Conservation (phyloP, 1,140 invertebrate species). For the Microplitis demolitor region DNA sequence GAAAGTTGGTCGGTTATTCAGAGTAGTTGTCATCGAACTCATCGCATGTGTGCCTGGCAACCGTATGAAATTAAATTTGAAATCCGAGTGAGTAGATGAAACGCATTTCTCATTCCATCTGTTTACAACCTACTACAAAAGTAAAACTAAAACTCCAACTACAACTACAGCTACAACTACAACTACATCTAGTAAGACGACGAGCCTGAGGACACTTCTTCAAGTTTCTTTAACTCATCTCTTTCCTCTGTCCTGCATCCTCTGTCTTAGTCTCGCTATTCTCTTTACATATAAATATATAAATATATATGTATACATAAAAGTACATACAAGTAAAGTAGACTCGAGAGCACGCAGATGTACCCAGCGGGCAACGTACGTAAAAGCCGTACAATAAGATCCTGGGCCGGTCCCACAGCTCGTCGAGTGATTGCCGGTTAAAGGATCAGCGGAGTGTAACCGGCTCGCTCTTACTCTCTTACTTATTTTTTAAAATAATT, state of each 20-base stretch:
- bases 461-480: slow-evolving; percentile 47
- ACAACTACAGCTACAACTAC: no score
- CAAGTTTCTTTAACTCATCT: no score
- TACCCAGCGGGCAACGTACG: slow-evolving; percentile 11
- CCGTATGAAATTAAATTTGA: slow-evolving; percentile 21
- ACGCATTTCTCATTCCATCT: slow-evolving; percentile 4
- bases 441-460: slow-evolving; percentile 58
- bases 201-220: no score
- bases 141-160: no score
- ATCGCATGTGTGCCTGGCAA: slow-evolving; percentile 1
- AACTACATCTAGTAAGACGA: no score
- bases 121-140: not conserved
- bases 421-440: slow-evolving; percentile 55
- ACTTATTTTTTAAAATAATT: slow-evolving; percentile 15
- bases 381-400: slow-evolving; percentile 30
- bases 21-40: slow-evolving; percentile 23
- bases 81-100: not conserved
- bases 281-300: not conserved
- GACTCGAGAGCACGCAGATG: slow-evolving; percentile 18
- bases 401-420: slow-evolving; percentile 53
- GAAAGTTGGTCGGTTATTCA: not conserved
- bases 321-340: not conserved
- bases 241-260: no score
- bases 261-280: not conserved
- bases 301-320: not conserved